Conservation (phyloP, 2,113 vertebrate species). For the Mungos mungo region DNA sequence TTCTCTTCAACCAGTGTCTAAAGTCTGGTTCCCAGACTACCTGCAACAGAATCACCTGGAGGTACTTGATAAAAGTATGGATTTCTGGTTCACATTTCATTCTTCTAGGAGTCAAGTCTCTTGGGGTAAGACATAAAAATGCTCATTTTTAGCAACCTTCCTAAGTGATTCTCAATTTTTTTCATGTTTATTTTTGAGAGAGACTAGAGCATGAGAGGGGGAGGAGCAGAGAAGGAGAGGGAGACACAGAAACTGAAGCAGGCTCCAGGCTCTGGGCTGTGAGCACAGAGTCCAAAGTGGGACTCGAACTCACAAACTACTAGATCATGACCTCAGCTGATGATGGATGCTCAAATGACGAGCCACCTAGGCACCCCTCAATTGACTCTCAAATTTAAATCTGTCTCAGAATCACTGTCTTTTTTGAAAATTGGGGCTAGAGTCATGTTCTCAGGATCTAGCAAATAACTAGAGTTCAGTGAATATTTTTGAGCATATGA, state of each 20-base stretch:
- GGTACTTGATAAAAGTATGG: not conserved
- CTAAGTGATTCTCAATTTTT: not conserved
- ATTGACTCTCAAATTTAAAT: conserved; percentile 31
- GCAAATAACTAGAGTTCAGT: not conserved
- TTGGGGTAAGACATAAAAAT: not conserved
- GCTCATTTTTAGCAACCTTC: not conserved
- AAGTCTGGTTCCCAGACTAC: not conserved
- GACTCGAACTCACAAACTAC: too few relatives aligned
- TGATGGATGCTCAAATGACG: too few relatives aligned
- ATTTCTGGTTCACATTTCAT: not conserved
- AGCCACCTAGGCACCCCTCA: too few relatives aligned
- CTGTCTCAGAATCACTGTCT: not conserved
- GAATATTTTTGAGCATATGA: not conserved
- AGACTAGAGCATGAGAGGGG: too few relatives aligned
- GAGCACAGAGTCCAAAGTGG: too few relatives aligned
- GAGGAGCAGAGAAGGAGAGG: too few relatives aligned
- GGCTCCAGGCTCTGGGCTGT: too few relatives aligned
- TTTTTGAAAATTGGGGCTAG: not conserved
- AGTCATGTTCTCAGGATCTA: not conserved
- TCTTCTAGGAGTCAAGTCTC: not conserved
- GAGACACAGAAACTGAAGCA: too few relatives aligned
- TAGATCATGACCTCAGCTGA: too few relatives aligned
- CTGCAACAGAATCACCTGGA: not conserved
- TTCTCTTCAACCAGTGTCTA: not conserved
- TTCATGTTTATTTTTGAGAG: too few relatives aligned